Percentiles rank a stretch among this genome's conserved stretches.
phyloP scores from a whole-genome alignment of 2,888 invertebrate genomes.

The Endomychus coccineus region DNA sequence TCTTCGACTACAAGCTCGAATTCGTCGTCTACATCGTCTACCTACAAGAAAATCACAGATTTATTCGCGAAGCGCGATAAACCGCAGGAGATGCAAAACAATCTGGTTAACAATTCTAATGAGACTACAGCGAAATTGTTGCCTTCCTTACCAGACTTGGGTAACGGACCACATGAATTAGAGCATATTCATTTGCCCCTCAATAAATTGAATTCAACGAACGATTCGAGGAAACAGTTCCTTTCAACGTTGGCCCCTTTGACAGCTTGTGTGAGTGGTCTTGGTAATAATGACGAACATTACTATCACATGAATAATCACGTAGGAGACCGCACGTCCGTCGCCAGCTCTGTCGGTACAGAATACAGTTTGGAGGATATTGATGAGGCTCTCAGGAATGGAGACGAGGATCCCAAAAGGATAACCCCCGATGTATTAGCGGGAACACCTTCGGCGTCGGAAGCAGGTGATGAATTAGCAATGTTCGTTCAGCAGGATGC shows the following conservation, averaged over 20 bases:
- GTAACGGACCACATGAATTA: conserved; percentile 43
- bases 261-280: conserved; percentile 60
- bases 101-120: conserved; percentile 22
- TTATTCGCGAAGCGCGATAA: conserved; percentile 47
- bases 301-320: conserved; percentile 48
- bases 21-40: conserved; percentile 54
- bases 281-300: conserved; percentile 54
- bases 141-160: conserved; percentile 46
- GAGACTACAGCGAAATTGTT: conserved; percentile 21
- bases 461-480: conserved; percentile 64
- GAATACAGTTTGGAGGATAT: conserved; percentile 61
- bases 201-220: conserved; percentile 37
- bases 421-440: conserved; percentile 73
- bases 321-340: conserved; percentile 53
- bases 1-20: conserved; percentile 52
- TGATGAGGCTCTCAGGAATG: conserved; percentile 53
- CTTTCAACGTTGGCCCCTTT: conserved; percentile 70
- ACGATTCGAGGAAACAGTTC: conserved; percentile 68
- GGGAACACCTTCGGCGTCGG: conserved; percentile 55
- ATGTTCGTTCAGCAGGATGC: conserved; percentile 82
- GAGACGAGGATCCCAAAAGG: conserved; percentile 47
- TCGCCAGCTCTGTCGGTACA: conserved; percentile 57
- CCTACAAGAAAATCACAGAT: conserved; percentile 57
- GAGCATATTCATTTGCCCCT: conserved; percentile 26
- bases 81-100: conserved; percentile 33